Base-by-base conservation (phyloP, 2,113 vertebrate genomes). In the Ageneiosus marmoratus region DNA sequence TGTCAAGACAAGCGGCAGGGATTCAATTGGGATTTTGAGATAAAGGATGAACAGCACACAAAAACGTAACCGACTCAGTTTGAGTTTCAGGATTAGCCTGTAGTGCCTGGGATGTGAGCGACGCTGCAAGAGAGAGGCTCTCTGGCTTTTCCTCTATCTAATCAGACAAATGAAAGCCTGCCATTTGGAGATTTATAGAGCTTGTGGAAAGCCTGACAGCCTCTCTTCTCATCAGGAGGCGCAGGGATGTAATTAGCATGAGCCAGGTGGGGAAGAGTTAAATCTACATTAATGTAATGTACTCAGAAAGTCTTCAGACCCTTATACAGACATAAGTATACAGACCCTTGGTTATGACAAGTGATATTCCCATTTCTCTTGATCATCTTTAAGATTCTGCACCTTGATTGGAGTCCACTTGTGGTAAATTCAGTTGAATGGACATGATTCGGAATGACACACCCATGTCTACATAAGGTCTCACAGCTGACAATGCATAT, bases 181-280 rank as follows among this genome's bases (percentile, higher is more conserved):
- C 88, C 78, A 87, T 86, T 87, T 46, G 44, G 87, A 92, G 92
- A 93, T 93, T 93, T 93, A 93, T 93, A 90, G 88, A 90, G 85
- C 80, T 86, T 81, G 87, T 79, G 77, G 83, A 88, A 90, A 86
- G 58, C 85, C 89, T 89, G 91, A 91, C 91, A 91, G 88, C 88
- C 89, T 86, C 80, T 53, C 85, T 88, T 91, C 93, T 93, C 91
- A 91, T 92, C 92, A 92, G 89, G 67, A 90, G 89, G 87, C 89
- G 89, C 89, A 84, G 84, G 85, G 86, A 89, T 90, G 91, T 93
- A 94, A 94, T 93, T 92, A 93, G 90, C 79, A 50, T 55, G 84
- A 91, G 85, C 84, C 58, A 86, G 87, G 88, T 86, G 83, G 85
- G 84, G 83, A 91, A 91, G 91, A 73, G 69, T 50, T 88, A 92